A percentile compares a stretch with the other conserved stretches of the same genome.
Evolutionary conservation across 1,140 invertebrate genomes (phyloP).

Genomic region (Diprion similis): DNA sequence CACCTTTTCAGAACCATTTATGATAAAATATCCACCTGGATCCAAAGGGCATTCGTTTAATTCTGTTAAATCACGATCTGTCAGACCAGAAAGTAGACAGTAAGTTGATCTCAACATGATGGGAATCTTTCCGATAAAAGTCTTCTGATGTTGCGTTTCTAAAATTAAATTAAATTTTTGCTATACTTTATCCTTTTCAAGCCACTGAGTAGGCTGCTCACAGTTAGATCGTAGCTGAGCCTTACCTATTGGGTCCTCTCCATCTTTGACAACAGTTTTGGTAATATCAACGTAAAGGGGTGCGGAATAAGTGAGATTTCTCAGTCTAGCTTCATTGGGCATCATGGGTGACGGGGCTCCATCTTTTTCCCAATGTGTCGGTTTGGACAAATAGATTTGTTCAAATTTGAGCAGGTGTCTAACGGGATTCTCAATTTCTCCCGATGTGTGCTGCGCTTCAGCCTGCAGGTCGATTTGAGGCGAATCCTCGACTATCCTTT

Average conservation of each 20-base stretch:
- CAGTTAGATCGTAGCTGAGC: too few relatives aligned
- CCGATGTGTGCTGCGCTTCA: conserved; percentile 93
- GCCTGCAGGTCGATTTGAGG: conserved; percentile 97
- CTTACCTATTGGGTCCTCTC: conserved; percentile 79
- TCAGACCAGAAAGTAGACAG: conserved; percentile 90
- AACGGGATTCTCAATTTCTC: conserved; percentile 90
- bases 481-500: conserved; percentile 98
- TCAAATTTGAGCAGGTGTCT: conserved; percentile 95
- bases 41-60: conserved; percentile 98
- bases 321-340: conserved; percentile 95
- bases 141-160: conserved; percentile 95
- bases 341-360: conserved; percentile 98
- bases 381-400: conserved; percentile 98
- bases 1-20: conserved; percentile 96
- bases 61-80: conserved; percentile 97
- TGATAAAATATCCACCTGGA: conserved; percentile 97
- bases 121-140: conserved; percentile 99
- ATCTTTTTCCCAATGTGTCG: conserved; percentile 99
- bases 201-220: not conserved
- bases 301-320: conserved; percentile 93
- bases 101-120: conserved; percentile 99
- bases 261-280: conserved; percentile 92
- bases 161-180: not conserved
- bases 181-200: not conserved
- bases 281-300: conserved; percentile 98